Evolutionary conservation across 2,797 vertebrate species (phyloP).

Genomic region (Remorina albescens): DNA sequence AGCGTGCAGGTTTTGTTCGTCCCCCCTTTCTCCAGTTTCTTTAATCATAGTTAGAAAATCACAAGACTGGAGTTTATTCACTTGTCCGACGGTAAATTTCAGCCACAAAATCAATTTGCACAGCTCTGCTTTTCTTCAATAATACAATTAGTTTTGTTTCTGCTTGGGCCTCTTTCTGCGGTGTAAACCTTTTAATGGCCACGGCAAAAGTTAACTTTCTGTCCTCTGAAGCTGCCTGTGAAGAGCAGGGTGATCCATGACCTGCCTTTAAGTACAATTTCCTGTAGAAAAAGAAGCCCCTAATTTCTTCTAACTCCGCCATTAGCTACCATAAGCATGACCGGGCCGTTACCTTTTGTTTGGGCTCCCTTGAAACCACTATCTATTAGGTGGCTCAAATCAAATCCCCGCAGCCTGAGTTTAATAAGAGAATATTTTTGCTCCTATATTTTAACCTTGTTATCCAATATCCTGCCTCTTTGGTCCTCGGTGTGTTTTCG

Average conservation of each 20-base stretch:
- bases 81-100: slow-evolving; percentile 50
- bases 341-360: slow-evolving; percentile 83
- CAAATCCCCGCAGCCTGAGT: slow-evolving; percentile 81
- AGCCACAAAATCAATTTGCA: slow-evolving; percentile 63
- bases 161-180: slow-evolving; percentile 51
- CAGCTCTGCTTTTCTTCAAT: slow-evolving; percentile 50
- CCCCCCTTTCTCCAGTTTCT: slow-evolving; percentile 34
- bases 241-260: slow-evolving; percentile 80
- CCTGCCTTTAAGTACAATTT: slow-evolving; percentile 85
- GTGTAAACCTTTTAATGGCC: slow-evolving; percentile 58
- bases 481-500: slow-evolving; percentile 66
- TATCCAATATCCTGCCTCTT: slow-evolving; percentile 83
- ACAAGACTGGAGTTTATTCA: slow-evolving; percentile 46
- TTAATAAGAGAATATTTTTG: slow-evolving; percentile 84
- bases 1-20: slow-evolving; percentile 1
- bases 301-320: slow-evolving; percentile 82
- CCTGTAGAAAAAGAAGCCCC: slow-evolving; percentile 80
- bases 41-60: slow-evolving; percentile 43
- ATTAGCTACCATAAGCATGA: slow-evolving; percentile 84
- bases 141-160: slow-evolving; percentile 59
- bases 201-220: slow-evolving; percentile 62
- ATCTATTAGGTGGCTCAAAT: slow-evolving; percentile 83
- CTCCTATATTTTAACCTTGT: slow-evolving; percentile 83
- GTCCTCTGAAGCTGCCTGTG: slow-evolving; percentile 72
- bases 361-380: slow-evolving; percentile 80